A percentile compares a stretch with the other conserved stretches of the same genome.
These are phyloP conservation scores for Lampropteryx suffumata DNA, from an alignment of 2,888 invertebrate genomes.

Conservation along the genomic window DNA sequence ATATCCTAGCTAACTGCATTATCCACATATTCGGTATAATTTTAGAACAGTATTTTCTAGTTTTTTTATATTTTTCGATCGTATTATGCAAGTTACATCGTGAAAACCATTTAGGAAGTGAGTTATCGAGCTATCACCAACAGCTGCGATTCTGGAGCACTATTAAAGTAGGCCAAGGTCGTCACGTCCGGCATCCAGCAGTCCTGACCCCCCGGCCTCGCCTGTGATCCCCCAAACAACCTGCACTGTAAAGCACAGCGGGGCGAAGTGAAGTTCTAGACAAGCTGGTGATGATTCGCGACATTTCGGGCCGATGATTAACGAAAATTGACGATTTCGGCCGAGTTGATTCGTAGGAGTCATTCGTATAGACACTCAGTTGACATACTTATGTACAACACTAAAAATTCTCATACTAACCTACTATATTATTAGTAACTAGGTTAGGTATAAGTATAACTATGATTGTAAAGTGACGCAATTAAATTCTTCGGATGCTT, in stretches of 20 bases:
- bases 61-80: not conserved
- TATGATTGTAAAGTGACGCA: too few relatives aligned
- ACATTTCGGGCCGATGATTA: constrained; percentile 46
- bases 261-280: constrained; percentile 43
- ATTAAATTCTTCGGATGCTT: too few relatives aligned
- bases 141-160: constrained; percentile 46
- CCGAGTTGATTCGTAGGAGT: constrained; percentile 34
- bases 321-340: constrained; percentile 57
- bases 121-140: constrained; percentile 54
- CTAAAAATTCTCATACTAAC: too few relatives aligned
- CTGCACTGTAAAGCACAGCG: constrained; percentile 28
- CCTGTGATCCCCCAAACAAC: constrained; percentile 39
- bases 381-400: too few relatives aligned
- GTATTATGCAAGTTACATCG: not conserved
- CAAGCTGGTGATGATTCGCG: constrained; percentile 38
- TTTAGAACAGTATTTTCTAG: too few relatives aligned
- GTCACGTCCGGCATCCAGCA: constrained; percentile 47
- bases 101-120: constrained; percentile 58
- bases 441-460: too few relatives aligned
- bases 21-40: too few relatives aligned
- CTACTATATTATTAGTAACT: too few relatives aligned
- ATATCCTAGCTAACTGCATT: too few relatives aligned
- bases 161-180: constrained; percentile 75
- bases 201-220: constrained; percentile 51
- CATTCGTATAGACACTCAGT: not conserved